phyloP scores from a whole-genome alignment of 2,113 vertebrate genomes.

The Tonatia bakeri region DNA sequence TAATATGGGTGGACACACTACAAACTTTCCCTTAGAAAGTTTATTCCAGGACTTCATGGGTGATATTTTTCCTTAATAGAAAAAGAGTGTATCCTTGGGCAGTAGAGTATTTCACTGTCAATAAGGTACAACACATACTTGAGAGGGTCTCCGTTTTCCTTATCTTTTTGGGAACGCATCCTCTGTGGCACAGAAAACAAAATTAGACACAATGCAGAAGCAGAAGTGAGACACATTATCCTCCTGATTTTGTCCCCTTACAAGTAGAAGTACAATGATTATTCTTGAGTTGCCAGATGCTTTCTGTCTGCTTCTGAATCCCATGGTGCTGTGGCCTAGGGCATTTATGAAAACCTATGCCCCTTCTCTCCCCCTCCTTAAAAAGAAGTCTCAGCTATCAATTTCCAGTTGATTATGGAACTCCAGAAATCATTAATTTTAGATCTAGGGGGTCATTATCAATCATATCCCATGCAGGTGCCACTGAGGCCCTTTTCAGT shows the following conservation, averaged over 20 bases:
- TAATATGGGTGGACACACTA: conserved; percentile 51
- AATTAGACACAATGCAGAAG: neutral
- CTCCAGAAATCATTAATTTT: neutral
- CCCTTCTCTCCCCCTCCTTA: neutral
- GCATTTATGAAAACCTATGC: neutral
- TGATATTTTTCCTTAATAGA: conserved; percentile 24
- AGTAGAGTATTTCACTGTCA: neutral
- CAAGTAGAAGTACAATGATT: neutral
- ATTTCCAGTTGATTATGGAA: neutral
- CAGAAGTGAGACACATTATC: neutral
- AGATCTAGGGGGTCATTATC: neutral
- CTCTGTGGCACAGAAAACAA: neutral
- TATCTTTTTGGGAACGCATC: neutral
- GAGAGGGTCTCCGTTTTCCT: neutral
- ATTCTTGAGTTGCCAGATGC: neutral
- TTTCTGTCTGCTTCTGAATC: neutral
- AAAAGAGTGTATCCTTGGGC: neutral
- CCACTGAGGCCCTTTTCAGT: neutral
- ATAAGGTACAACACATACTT: neutral
- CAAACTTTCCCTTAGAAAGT: conserved; percentile 39
- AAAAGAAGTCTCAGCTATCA: neutral
- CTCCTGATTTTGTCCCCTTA: neutral
- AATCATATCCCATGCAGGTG: neutral
- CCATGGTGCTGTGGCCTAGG: neutral
- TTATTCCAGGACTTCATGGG: neutral